Conservation (phyloP, 1,140 invertebrate species). For the Grapholita molesta region DNA sequence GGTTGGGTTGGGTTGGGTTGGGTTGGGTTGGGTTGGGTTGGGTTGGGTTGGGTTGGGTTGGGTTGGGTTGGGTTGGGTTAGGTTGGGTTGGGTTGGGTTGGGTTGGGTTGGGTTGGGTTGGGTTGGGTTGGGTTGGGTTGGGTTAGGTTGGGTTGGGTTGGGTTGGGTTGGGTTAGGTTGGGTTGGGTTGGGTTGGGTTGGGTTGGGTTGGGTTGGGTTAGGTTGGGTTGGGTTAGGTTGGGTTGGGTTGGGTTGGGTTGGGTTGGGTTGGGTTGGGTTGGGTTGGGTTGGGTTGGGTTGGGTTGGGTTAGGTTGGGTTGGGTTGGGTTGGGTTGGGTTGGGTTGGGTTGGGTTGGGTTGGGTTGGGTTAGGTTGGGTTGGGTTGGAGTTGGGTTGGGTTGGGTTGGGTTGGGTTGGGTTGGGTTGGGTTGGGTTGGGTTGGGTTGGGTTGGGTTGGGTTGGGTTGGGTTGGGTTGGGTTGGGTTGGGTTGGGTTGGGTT, state of each 20-base stretch:
- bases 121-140: conserved; percentile 37
- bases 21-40: conserved; percentile 16
- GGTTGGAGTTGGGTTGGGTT: conserved; percentile 27
- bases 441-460: conserved; percentile 26
- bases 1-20: conserved; percentile 23
- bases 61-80: conserved; percentile 14
- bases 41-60: neutral
- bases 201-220: conserved; percentile 35
- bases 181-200: conserved; percentile 42
- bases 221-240: conserved; percentile 34
- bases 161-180: conserved; percentile 42
- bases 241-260: conserved; percentile 29
- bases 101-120: conserved; percentile 34
- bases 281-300: conserved; percentile 32
- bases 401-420: conserved; percentile 32
- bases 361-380: conserved; percentile 26
- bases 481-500: conserved; percentile 19
- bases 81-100: conserved; percentile 29
- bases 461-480: conserved; percentile 26
- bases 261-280: conserved; percentile 24
- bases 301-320: conserved; percentile 34
- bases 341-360: conserved; percentile 28
- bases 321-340: conserved; percentile 32
- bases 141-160: conserved; percentile 37
- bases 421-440: conserved; percentile 30